Conservation (phyloP, 1,140 invertebrate genomes). For the Sweltsa coloradensis region DNA sequence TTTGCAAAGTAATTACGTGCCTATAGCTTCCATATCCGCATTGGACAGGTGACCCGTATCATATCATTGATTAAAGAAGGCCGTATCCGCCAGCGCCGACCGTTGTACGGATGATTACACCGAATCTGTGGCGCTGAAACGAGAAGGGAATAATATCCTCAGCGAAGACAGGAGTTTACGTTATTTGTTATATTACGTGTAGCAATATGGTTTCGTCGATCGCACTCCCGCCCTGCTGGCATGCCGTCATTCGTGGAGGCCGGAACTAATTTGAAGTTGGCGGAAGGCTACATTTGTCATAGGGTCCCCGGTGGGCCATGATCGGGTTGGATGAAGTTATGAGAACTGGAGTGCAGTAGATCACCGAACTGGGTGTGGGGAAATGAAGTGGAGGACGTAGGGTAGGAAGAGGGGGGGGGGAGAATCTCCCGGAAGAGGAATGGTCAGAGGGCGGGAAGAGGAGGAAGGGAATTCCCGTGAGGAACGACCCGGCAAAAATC, state of each 20-base stretch:
- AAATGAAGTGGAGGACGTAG: background rate
- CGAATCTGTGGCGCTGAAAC: no score
- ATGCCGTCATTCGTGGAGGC: constrained; percentile 18
- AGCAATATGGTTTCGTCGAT: constrained; percentile 22
- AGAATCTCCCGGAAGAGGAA: constrained; percentile 7
- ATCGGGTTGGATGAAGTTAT: constrained; percentile 35
- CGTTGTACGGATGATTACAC: no score
- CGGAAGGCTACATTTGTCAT: constrained; percentile 36
- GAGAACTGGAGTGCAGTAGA: constrained; percentile 29
- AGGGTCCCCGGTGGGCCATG: constrained; percentile 32
- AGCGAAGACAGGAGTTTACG: constrained; percentile 19
- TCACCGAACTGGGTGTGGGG: constrained; percentile 16
- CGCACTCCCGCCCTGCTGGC: constrained; percentile 9
- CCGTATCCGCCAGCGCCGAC: no score
- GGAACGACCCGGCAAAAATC: constrained; percentile 28
- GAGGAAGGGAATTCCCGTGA: constrained; percentile 15
- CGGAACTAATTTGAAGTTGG: constrained; percentile 25
- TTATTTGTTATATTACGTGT: constrained; percentile 29
- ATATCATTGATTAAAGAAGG: no score
- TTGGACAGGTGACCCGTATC: no score
- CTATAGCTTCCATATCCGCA: no score
- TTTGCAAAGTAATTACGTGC: no score
- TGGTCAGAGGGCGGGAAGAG: constrained; percentile 12
- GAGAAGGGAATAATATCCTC: background rate
- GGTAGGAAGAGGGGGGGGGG: background rate